Evolutionary conservation across 2,888 invertebrate genomes (phyloP), one percentile per base, ranked within the genome.

Genomic region (Ophion ventricosus): DNA sequence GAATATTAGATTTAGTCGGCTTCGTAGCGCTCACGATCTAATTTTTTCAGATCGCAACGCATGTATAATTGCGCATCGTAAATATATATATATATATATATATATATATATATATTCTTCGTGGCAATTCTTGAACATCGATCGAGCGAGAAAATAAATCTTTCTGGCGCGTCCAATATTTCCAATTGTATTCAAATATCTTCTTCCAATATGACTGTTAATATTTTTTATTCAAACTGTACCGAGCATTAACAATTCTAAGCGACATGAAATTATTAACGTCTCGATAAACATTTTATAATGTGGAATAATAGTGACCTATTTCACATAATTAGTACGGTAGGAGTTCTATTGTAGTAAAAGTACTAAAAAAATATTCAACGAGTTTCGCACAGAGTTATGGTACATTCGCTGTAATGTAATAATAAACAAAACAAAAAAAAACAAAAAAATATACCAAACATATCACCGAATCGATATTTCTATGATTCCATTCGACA

Each of bases 331-430:
- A 49, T 72, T 67, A 70, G 66, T 43, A 59, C 75, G 25, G 49
- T 20, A 80, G 72, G 66, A 79, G 35, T 70, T 64, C 1, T 59
- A 54, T 66, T 66, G 76, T 73, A 40, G 83, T 80, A 77, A 80
- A 80, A 80, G 76, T 83, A 76, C 72, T 76, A 17, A 80, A 80
- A 75, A 83, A 83, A 67, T 80, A 80, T 76, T 80, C 79, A 83
- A 83, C 83, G 80, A 80, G 64, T 80, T 64, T 81, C 56, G 57
- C 69, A 54, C 69, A 67, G 20, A 29, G 67, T 73, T 59, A 43
- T 43, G 23, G 49, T 78, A 64, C 35, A 73, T 69, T 26, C 29
- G 63, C 63, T 35, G 25, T 43, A 35, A 61, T 66, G 64, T 59
- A 54, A 56, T 57, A 49, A 69, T 26, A 54, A 66, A 25, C n/a